Base-by-base conservation (phyloP, 2,797 vertebrate genomes). In the Bryconaethiops microstoma region DNA sequence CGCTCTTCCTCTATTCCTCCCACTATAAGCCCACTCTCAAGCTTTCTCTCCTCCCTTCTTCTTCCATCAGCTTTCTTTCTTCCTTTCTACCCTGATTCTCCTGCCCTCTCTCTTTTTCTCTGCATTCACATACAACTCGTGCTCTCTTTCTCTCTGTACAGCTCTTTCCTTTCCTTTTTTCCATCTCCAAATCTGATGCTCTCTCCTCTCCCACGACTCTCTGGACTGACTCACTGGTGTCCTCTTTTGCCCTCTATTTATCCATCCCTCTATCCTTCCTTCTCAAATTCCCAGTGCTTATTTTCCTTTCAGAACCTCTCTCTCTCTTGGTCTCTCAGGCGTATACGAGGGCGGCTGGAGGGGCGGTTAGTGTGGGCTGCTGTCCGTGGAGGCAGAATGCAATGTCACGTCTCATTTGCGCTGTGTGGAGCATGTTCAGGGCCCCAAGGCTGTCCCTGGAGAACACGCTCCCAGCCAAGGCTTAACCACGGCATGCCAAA, bases 381-480 rank as follows among this genome's bases (percentile, higher is more conserved):
- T 80, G 84, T 89, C 60, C 76, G 72, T 78, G 64, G 77, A 72
- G 83, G 81, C 75, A 86, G 79, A 86, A 85, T 81, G 75, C 83
- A 87, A 84, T 85, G 85, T 87, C 88, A 88, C 52, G 74, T 88
- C 85, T 79, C 81, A 89, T 86, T 88, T 88, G 81, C 80, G 76
- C 40, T 52, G 52, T 72, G 76, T 63, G 35, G 78, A 82, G 81
- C 57, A 16, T 77, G 77, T 71, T 52, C 69, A 76, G 76, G 77
- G 77, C 67, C 82, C 80, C 60, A 77, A 19, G 74, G 87, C 75
- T 42, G 71, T 91, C 86, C 84, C 83, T 63, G 76, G 83, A 88
- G 90, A 88, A 72, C 9, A 29, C 16, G 54, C 63, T 82, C 73
- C 73, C 74, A 79, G 78, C 77, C 64, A 62, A 4, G 7, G 85